Percentiles rank a stretch among this genome's conserved stretches.
Evolutionary conservation across 2,113 vertebrate species (phyloP).

Genomic region (Gallinago undulata): DNA sequence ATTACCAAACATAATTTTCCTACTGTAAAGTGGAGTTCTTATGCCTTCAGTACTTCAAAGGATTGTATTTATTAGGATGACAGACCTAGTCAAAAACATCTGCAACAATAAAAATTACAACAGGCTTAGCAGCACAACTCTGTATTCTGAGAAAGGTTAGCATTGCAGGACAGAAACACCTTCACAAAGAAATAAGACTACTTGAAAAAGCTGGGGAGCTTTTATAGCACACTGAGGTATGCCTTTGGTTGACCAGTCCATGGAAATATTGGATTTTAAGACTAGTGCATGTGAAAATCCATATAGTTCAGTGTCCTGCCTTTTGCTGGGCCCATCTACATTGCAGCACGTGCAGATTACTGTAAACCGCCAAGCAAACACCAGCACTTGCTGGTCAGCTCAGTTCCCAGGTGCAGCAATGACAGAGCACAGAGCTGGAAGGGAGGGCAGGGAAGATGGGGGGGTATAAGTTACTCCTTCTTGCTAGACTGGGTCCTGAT

Average conservation of each 20-base stretch:
- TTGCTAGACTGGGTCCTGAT: no score
- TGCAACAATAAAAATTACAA: not conserved
- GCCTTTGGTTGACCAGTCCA: not conserved
- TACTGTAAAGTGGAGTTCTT: not conserved
- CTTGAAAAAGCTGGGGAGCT: not conserved
- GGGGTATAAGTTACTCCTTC: not conserved
- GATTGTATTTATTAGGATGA: not conserved
- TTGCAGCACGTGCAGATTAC: not conserved
- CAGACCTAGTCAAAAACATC: not conserved
- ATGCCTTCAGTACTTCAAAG: not conserved
- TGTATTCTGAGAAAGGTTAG: not conserved
- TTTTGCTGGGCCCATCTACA: not conserved
- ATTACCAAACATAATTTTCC: not conserved
- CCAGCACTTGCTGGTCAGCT: not conserved
- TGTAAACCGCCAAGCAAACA: not conserved
- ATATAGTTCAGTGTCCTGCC: not conserved
- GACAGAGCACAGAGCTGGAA: not conserved
- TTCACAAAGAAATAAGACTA: not conserved
- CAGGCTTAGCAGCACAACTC: not conserved
- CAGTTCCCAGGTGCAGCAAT: not conserved
- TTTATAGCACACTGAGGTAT: not conserved
- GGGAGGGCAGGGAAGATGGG: rapidly evolving
- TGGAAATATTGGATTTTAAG: not conserved
- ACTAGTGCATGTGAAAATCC: not conserved
- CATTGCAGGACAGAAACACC: not conserved